Conservation (phyloP, 2,888 invertebrate genomes). For the Ophraella communa region DNA sequence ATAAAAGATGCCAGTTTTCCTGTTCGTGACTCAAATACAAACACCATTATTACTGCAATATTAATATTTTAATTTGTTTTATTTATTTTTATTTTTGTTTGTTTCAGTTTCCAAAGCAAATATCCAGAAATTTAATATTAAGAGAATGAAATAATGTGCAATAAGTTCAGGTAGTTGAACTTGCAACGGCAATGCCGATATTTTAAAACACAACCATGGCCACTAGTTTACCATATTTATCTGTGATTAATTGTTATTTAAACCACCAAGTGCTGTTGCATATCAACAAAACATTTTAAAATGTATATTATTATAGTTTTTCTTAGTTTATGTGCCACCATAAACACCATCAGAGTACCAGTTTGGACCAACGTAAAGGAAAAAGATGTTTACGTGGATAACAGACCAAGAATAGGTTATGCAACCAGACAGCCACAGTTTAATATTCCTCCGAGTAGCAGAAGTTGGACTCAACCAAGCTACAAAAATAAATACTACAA, state of each 20-base stretch:
- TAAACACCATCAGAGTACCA: constrained; percentile 40
- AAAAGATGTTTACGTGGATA: constrained; percentile 7
- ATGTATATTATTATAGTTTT: constrained; percentile 41
- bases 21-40: neutral
- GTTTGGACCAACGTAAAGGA: neutral
- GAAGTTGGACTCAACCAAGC: no score
- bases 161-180: neutral
- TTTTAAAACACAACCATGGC: constrained; percentile 17
- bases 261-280: neutral
- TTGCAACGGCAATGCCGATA: neutral
- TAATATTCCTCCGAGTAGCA: no score
- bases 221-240: neutral
- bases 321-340: constrained; percentile 32
- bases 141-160: neutral
- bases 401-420: constrained; percentile 16
- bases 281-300: constrained; percentile 37
- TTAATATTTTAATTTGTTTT: neutral
- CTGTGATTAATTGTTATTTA: constrained; percentile 15
- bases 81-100: neutral
- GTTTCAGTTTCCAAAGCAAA: neutral
- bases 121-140: neutral
- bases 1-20: no score
- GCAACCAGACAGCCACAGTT: neutral
- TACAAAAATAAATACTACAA: constrained; percentile 1
- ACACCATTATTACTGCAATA: neutral